phyloP scores from a whole-genome alignment of 1,140 invertebrate genomes.

The Trissolcus basalis region DNA sequence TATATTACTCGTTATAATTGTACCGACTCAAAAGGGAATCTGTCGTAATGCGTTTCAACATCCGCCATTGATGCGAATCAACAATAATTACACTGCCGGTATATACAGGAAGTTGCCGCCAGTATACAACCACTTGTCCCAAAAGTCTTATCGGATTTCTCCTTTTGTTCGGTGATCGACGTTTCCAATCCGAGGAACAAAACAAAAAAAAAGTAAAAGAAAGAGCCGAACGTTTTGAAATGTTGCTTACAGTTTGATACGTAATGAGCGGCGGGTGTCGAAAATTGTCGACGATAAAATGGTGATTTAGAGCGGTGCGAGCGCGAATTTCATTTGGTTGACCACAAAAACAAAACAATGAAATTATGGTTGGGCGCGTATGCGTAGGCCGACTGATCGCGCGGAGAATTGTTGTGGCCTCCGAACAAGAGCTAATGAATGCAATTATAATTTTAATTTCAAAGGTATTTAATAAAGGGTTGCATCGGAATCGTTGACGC shows the following conservation, averaged over 20 bases:
- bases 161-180: too few species aligned
- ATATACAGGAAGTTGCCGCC: constrained; percentile 2
- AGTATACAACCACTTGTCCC: not conserved
- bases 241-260: too few species aligned
- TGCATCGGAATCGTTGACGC: constrained; percentile 62
- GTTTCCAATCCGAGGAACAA: too few species aligned
- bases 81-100: constrained; percentile 33
- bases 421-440: constrained; percentile 68
- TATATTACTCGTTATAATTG: constrained; percentile 62
- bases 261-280: not conserved
- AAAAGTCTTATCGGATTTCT: not conserved
- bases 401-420: constrained; percentile 59
- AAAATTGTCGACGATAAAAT: constrained; percentile 54
- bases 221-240: too few species aligned
- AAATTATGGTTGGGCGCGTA: constrained; percentile 28
- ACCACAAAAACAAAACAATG: constrained; percentile 39
- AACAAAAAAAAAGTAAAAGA: too few species aligned
- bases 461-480: constrained; percentile 76
- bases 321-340: constrained; percentile 53
- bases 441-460: constrained; percentile 78
- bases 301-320: constrained; percentile 34
- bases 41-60: constrained; percentile 41
- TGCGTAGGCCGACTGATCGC: constrained; percentile 21
- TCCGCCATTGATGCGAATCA: constrained; percentile 42
- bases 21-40: constrained; percentile 55